Percentiles rank a stretch among this genome's conserved stretches.
These are phyloP conservation scores for Trisateles emortualis DNA, from an alignment of 2,888 invertebrate genomes.

Conservation along the genomic window DNA sequence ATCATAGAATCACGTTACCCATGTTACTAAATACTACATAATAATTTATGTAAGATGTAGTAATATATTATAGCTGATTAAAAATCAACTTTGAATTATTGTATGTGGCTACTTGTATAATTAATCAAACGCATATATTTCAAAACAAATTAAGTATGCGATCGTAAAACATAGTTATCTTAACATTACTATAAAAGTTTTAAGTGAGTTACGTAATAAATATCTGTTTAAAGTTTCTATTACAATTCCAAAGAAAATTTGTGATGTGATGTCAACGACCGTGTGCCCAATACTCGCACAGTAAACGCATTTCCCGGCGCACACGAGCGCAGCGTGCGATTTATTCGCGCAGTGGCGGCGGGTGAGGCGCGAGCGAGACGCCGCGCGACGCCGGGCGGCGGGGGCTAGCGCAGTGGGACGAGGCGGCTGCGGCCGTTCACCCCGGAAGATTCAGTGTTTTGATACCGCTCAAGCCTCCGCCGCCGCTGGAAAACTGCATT, in stretches of 20 bases:
- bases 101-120: constrained; percentile 10
- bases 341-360: constrained; percentile 71
- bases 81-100: not conserved
- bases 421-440: constrained; percentile 78
- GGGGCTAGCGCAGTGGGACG: constrained; percentile 69
- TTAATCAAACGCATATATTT: constrained; percentile 3
- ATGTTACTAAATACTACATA: not conserved
- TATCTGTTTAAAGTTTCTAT: constrained; percentile 23
- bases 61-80: constrained; percentile 1
- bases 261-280: constrained; percentile 79
- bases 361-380: constrained; percentile 56
- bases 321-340: constrained; percentile 74
- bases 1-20: too few species aligned
- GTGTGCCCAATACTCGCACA: constrained; percentile 81
- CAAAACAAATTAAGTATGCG: constrained; percentile 8
- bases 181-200: constrained; percentile 1
- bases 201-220: constrained; percentile 18
- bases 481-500: constrained; percentile 83
- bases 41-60: not conserved
- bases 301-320: constrained; percentile 83
- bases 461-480: constrained; percentile 82
- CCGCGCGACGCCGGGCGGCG: constrained; percentile 66
- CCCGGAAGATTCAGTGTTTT: constrained; percentile 87
- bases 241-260: constrained; percentile 66
- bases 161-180: constrained; percentile 9